A percentile compares a stretch with the other conserved stretches of the same genome.
Evolutionary conservation across 2,113 vertebrate species (phyloP).

Genomic region (Barnardius zonarius): DNA sequence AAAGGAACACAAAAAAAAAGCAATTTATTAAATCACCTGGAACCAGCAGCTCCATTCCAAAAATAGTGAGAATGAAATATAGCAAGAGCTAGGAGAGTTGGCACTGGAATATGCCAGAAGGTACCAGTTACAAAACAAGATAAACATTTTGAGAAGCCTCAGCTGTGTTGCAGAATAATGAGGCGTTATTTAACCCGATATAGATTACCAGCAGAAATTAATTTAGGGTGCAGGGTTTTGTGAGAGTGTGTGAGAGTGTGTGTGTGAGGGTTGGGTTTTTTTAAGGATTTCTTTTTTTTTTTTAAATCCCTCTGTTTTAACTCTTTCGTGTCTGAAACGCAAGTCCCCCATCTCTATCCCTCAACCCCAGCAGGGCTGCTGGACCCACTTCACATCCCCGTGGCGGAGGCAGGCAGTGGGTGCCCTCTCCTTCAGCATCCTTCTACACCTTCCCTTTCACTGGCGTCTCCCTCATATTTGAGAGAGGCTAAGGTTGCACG

Average conservation of each 20-base stretch:
- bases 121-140: slow-evolving; percentile 88
- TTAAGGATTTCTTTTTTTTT: slow-evolving; percentile 44
- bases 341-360: neutral
- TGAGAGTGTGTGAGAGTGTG: slow-evolving; percentile 47
- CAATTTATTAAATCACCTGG: slow-evolving; percentile 90
- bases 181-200: slow-evolving; percentile 85
- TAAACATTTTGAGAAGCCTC: slow-evolving; percentile 89
- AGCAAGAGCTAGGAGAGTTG: slow-evolving; percentile 82
- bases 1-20: slow-evolving; percentile 84
- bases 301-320: slow-evolving; percentile 57
- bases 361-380: neutral
- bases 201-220: slow-evolving; percentile 84
- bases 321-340: slow-evolving; percentile 18
- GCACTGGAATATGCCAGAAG: slow-evolving; percentile 84
- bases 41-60: slow-evolving; percentile 86
- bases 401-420: neutral
- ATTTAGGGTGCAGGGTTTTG: slow-evolving; percentile 79
- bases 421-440: neutral
- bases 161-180: slow-evolving; percentile 87
- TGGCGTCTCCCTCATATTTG: neutral
- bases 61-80: slow-evolving; percentile 90
- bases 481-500: neutral
- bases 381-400: neutral
- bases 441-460: neutral
- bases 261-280: neutral